Evolutionary conservation across 2,113 vertebrate genomes (phyloP), one percentile per base, ranked within the genome.

Genomic region (Rissa tridactyla): DNA sequence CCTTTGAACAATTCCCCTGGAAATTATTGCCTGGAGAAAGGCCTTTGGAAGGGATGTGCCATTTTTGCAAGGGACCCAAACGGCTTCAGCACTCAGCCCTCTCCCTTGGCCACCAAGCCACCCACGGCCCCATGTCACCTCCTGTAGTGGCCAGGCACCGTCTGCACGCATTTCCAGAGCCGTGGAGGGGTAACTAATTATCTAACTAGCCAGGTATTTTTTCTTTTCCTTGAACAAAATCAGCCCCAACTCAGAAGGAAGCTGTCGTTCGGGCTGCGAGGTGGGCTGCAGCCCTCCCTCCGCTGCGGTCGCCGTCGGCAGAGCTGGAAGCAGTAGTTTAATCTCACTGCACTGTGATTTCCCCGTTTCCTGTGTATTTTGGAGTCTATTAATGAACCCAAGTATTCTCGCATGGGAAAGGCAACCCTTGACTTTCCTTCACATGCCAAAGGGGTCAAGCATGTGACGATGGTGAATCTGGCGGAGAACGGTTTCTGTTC

Each of bases 321-420:
- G 92, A 95, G 89, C 95, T 96, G 75, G 96, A 96, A 93, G 78
- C 78, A 84, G 90, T 54, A 51, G 87, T 77, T 93, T 96, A 93
- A 94, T 95, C 93, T 86, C 90, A 36, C 65, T 52, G 55, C 22
- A 9, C 92, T 6, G 23, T 11, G 7, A 62, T 95, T 93, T 94
- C 66, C 77, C 58, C 20, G 4, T 77, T 94, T 85, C 40, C 65
- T 92, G 69, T 80, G 36, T 92, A 46, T 87, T 84, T 92, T 94
- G 87, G 78, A 86, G 40, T 47, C 77, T 57, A 34, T 49, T 78
- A 92, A 90, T 71, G 84, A 90, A 87, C 47, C 61, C 70, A 52
- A 90, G 42, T 79, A 44, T 49, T 86, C 61, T 61, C 17, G 9
- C 64, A 61, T 36, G 85, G 79, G 42, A 94, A 96, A 94, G 15